Percentiles rank a stretch among this genome's conserved stretches.
Conservation (phyloP, 1,140 invertebrate genomes). For the Zaprionus nigranus region DNA sequence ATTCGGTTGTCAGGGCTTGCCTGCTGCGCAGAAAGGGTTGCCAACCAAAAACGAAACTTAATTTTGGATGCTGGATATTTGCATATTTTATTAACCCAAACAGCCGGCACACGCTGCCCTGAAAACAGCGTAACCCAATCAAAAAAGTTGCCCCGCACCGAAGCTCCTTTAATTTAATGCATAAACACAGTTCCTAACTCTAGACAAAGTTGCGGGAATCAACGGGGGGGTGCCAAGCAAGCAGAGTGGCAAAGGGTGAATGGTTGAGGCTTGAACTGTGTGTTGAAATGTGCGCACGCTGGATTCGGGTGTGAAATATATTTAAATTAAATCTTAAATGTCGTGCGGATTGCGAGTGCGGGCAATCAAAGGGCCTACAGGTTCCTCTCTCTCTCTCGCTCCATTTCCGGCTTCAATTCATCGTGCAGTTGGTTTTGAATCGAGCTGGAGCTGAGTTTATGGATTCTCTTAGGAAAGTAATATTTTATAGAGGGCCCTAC, state of each 20-base stretch:
- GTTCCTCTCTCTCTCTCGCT: background rate
- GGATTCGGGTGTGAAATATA: conserved; percentile 47
- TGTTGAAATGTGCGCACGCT: conserved; percentile 37
- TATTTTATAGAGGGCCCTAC: background rate
- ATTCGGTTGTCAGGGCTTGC: conserved; percentile 5
- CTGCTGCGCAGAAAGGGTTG: conserved; percentile 46
- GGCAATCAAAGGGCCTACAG: conserved; percentile 23
- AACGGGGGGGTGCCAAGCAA: conserved; percentile 26
- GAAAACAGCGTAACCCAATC: conserved; percentile 65
- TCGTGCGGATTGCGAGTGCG: conserved; percentile 42
- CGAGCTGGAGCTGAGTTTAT: conserved; percentile 15
- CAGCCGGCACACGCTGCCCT: conserved; percentile 67
- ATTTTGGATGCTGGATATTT: conserved; percentile 72
- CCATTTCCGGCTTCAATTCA: background rate
- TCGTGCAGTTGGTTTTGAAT: conserved; percentile 51
- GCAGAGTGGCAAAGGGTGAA: conserved; percentile 34
- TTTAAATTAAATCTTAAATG: conserved; percentile 77
- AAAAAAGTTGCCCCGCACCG: conserved; percentile 64
- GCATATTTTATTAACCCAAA: conserved; percentile 80
- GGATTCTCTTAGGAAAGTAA: background rate
- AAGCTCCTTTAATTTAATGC: conserved; percentile 74
- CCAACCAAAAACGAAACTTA: conserved; percentile 65
- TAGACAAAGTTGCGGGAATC: conserved; percentile 41
- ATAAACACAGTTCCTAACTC: conserved; percentile 71
- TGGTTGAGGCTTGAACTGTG: background rate